phyloP scores from a whole-genome alignment of 2,797 vertebrate genomes.

The Bovichtus variegatus region DNA sequence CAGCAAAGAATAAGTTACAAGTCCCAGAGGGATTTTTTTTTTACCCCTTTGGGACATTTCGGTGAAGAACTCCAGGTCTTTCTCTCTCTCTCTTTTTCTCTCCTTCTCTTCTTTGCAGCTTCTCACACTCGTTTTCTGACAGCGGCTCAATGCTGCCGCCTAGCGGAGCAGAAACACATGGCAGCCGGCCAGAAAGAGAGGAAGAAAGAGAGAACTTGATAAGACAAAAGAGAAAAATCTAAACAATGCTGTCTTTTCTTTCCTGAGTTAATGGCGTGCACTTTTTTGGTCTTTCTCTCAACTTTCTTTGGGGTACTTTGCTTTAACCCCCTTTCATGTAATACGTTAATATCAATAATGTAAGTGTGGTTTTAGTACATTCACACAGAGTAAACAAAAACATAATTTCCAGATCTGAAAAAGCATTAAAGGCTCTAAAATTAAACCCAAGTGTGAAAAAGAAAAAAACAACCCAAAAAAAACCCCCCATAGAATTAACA shows the following conservation, averaged over 20 bases:
- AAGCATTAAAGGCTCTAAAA: not conserved
- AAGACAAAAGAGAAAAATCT: too few relatives aligned
- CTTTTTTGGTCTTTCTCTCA: not conserved
- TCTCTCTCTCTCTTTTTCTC: not conserved
- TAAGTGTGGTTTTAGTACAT: not conserved
- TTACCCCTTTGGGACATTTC: not conserved
- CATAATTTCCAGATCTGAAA: not conserved
- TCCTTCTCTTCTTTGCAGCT: not conserved
- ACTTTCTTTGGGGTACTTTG: not conserved
- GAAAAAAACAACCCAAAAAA: not conserved
- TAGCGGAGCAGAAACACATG: conserved; percentile 62
- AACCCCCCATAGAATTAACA: too few relatives aligned
- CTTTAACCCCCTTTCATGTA: not conserved
- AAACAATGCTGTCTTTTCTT: not conserved
- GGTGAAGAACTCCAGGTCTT: not conserved
- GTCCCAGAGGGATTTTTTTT: not conserved
- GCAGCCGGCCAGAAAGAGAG: conserved; percentile 12
- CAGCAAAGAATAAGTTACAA: not conserved
- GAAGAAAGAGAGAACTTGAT: too few relatives aligned
- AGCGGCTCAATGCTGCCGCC: conserved; percentile 77
- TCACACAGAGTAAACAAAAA: not conserved
- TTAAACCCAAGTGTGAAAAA: not conserved
- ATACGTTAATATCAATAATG: accelerated
- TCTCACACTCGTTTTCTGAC: not conserved
- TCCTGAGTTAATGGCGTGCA: not conserved